phyloP scores from a whole-genome alignment of 2,888 invertebrate species.

The Sympetrum striolatum region DNA sequence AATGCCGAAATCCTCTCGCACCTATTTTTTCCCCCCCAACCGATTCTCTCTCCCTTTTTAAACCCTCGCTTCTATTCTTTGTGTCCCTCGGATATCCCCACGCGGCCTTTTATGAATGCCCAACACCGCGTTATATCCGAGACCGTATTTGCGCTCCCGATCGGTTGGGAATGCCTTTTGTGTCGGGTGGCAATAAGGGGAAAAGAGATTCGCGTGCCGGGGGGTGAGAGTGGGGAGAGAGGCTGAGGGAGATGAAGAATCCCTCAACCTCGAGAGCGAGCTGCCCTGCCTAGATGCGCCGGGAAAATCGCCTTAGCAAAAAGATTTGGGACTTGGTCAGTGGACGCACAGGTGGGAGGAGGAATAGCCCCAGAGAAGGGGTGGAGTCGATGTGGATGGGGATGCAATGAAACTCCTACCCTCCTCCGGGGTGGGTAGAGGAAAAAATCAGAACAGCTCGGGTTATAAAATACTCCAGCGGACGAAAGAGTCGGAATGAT shows the following conservation, averaged over 20 bases:
- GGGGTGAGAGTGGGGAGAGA: neutral
- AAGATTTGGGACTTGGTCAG: neutral
- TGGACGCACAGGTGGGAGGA: neutral
- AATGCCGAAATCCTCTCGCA: neutral
- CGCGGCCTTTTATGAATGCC: neutral
- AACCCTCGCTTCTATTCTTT: too few species aligned
- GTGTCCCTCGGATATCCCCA: neutral
- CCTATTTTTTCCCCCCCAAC: neutral
- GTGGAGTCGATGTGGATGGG: neutral
- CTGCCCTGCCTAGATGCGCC: neutral
- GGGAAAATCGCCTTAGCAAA: neutral
- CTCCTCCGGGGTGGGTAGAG: neutral
- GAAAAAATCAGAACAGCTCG: neutral
- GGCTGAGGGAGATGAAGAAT: neutral
- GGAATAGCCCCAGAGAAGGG: neutral
- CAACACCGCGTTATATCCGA: neutral
- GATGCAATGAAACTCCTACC: neutral
- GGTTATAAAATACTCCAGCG: conserved; percentile 30
- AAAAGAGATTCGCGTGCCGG: neutral
- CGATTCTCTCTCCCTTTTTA: neutral
- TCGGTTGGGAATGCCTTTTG: neutral
- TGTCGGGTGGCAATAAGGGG: neutral
- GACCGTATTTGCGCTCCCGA: neutral
- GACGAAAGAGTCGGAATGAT: conserved; percentile 1
- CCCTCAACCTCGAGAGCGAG: neutral